A percentile compares a stretch with the other conserved stretches of the same genome.
These are phyloP conservation scores for Limonius californicus DNA, from an alignment of 1,140 invertebrate genomes.

Conservation along the genomic window DNA sequence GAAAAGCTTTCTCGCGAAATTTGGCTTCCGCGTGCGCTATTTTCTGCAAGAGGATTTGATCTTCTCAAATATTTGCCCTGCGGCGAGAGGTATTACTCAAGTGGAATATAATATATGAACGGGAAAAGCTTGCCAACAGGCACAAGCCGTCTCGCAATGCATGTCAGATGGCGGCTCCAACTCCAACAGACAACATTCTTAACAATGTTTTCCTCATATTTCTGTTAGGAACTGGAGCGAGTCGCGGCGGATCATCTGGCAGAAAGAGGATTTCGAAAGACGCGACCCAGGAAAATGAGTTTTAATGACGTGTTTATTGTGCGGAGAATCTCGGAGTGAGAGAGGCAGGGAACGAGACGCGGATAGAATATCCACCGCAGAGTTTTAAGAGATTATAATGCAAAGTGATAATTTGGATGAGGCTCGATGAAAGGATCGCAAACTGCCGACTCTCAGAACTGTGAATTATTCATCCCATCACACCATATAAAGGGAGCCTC, in stretches of 20 bases:
- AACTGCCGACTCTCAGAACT: constrained; percentile 25
- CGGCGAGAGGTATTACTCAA: constrained; percentile 26
- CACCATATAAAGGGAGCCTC: constrained; percentile 23
- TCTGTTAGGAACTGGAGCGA: background rate
- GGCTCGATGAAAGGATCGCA: constrained; percentile 28
- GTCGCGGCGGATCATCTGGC: background rate
- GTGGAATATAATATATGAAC: constrained; percentile 27
- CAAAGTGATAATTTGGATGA: constrained; percentile 37
- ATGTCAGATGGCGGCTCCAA: background rate
- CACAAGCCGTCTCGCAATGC: constrained; percentile 3
- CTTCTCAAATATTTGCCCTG: constrained; percentile 26
- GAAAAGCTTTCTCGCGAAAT: background rate
- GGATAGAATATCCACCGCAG: constrained; percentile 28
- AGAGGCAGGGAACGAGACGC: constrained; percentile 19
- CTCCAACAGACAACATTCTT: background rate
- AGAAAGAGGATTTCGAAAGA: background rate
- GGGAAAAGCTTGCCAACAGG: constrained; percentile 17
- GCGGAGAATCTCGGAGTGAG: constrained; percentile 19
- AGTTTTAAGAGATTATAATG: constrained; percentile 37
- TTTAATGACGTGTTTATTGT: constrained; percentile 39
- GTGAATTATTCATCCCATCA: constrained; percentile 34
- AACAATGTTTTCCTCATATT: constrained; percentile 15
- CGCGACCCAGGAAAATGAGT: constrained; percentile 29
- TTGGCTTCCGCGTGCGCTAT: background rate
- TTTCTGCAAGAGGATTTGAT: constrained; percentile 19